Conservation (phyloP, 2,888 invertebrate genomes). For the Noctua janthina region DNA sequence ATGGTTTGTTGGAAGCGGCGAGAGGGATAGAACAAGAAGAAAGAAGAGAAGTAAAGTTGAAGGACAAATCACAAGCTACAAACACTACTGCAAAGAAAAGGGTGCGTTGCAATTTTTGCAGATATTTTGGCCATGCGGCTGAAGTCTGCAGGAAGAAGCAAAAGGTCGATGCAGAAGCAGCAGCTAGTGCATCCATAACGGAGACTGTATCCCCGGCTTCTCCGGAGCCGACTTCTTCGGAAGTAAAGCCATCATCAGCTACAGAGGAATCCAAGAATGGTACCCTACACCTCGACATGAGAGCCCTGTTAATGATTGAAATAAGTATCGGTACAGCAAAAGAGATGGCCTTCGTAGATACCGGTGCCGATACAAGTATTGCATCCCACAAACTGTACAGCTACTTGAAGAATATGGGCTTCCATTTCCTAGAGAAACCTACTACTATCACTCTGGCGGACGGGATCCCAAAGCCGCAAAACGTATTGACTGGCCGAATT, state of each 20-base stretch:
- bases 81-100: slow-evolving; percentile 20
- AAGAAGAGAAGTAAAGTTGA: slow-evolving; percentile 1
- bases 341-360: slow-evolving; percentile 43
- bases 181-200: not conserved
- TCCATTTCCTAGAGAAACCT: slow-evolving; percentile 44
- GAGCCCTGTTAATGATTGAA: slow-evolving; percentile 33
- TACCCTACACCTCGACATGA: not conserved
- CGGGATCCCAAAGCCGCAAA: slow-evolving; percentile 39
- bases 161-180: slow-evolving; percentile 25
- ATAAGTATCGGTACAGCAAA: slow-evolving; percentile 50
- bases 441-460: slow-evolving; percentile 46
- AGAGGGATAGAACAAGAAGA: slow-evolving; percentile 38
- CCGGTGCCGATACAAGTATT: slow-evolving; percentile 34
- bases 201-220: slow-evolving; percentile 19
- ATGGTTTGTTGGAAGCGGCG: slow-evolving; percentile 57
- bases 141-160: slow-evolving; percentile 48
- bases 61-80: slow-evolving; percentile 1
- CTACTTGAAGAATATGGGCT: slow-evolving; percentile 51
- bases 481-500: slow-evolving; percentile 45
- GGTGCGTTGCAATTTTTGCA: slow-evolving; percentile 47
- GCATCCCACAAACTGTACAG: slow-evolving; percentile 47
- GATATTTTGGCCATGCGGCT: slow-evolving; percentile 31
- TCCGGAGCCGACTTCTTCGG: not conserved
- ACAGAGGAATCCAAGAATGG: not conserved
- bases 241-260: not conserved